A percentile compares a stretch with the other conserved stretches of the same genome.
Evolutionary conservation across 2,888 invertebrate genomes (phyloP).

Genomic region (Leptarthrus brevirostris): DNA sequence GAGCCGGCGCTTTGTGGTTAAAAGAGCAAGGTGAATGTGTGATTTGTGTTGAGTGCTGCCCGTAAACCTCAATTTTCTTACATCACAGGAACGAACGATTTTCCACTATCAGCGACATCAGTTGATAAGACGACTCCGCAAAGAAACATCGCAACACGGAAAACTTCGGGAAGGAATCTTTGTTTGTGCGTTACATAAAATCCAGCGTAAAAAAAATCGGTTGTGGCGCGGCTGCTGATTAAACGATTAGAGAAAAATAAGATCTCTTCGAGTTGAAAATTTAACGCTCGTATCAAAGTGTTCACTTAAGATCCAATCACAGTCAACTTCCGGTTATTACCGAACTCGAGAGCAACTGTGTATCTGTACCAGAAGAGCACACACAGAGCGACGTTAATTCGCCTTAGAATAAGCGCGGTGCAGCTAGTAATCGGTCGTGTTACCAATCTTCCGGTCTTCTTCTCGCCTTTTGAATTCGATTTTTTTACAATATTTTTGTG

Average conservation of each 20-base stretch:
- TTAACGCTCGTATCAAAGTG: neutral
- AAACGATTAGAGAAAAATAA: slow-evolving; percentile 31
- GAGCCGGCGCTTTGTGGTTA: neutral
- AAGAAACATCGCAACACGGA: too few relatives aligned
- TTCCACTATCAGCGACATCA: neutral
- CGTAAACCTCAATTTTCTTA: slow-evolving; percentile 1
- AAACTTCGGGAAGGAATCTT: neutral
- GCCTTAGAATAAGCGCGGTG: slow-evolving; percentile 42
- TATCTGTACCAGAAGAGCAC: neutral
- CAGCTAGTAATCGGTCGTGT: slow-evolving; percentile 40
- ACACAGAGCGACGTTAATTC: slow-evolving; percentile 11
- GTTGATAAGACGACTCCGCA: neutral
- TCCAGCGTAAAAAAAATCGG: neutral
- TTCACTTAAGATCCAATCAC: slow-evolving; percentile 38
- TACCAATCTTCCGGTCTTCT: slow-evolving; percentile 35
- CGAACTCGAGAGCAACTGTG: slow-evolving; percentile 10
- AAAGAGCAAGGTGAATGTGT: neutral
- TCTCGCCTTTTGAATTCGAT: slow-evolving; percentile 27
- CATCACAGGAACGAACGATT: neutral
- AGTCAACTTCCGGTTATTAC: slow-evolving; percentile 32
- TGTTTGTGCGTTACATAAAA: slow-evolving; percentile 7
- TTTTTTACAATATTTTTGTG: slow-evolving; percentile 7
- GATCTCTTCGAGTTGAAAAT: slow-evolving; percentile 9
- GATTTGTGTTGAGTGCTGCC: too few relatives aligned
- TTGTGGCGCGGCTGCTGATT: slow-evolving; percentile 1